These are phyloP conservation scores for Penelope pileata DNA, from an alignment of 2,113 vertebrate species.

Conservation along the genomic window DNA sequence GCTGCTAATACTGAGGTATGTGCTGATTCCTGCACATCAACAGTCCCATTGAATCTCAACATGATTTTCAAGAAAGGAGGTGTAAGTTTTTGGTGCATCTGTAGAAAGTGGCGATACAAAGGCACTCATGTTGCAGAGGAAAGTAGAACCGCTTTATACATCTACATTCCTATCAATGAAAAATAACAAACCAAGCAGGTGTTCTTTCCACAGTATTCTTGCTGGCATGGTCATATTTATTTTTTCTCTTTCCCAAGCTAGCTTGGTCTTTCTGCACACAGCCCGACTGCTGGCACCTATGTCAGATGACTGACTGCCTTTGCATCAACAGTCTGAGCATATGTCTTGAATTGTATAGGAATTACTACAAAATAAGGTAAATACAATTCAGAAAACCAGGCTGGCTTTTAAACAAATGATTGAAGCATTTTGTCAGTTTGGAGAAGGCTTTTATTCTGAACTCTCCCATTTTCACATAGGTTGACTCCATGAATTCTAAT, in stretches of 20 bases:
- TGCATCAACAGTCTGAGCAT: background rate
- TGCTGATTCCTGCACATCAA: background rate
- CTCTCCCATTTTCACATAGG: background rate
- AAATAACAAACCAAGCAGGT: background rate
- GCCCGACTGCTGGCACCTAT: background rate
- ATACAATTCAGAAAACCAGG: background rate
- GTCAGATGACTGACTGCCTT: background rate
- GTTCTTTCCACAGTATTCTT: background rate
- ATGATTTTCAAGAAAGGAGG: background rate
- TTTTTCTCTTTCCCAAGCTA: background rate
- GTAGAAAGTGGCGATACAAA: background rate
- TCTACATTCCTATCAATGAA: background rate
- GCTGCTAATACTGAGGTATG: background rate
- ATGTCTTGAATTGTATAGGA: background rate
- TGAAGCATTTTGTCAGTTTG: background rate
- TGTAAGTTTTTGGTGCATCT: background rate
- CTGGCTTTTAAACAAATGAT: slow-evolving; percentile 23
- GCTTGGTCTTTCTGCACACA: background rate
- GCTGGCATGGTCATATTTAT: background rate
- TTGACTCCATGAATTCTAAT: background rate
- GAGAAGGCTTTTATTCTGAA: background rate
- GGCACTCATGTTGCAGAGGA: background rate
- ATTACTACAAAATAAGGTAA: background rate
- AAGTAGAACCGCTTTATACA: background rate
- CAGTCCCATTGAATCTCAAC: background rate